A percentile compares a stretch with the other conserved stretches of the same genome.
These are phyloP conservation scores for Gallinago media DNA, from an alignment of 2,113 vertebrate genomes.

Conservation along the genomic window DNA sequence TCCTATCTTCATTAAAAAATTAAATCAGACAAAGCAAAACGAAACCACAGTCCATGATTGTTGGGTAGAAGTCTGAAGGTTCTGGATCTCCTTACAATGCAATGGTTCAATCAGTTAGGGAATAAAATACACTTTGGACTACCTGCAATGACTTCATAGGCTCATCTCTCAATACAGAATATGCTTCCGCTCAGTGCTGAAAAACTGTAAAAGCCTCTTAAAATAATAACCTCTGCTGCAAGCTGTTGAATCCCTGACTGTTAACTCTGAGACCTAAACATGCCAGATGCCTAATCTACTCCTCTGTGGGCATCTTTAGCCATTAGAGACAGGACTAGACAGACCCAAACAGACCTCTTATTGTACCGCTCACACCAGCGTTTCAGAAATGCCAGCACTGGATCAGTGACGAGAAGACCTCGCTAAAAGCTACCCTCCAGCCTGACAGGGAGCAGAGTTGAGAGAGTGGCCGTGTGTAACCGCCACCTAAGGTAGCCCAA, in stretches of 20 bases:
- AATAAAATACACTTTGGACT: neutral
- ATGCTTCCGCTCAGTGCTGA: neutral
- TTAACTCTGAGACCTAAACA: neutral
- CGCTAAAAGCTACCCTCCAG: fast-evolving
- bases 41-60: neutral
- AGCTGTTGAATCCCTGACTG: neutral
- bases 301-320: fast-evolving
- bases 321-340: fast-evolving
- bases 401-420: fast-evolving
- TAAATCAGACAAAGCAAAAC: neutral
- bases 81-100: neutral
- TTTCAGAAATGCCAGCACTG: fast-evolving
- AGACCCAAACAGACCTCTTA: fast-evolving
- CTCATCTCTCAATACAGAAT: neutral
- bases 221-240: neutral
- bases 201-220: neutral
- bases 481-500: neutral
- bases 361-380: fast-evolving
- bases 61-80: neutral
- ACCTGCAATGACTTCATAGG: neutral
- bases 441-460: fast-evolving
- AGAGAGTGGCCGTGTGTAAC: fast-evolving
- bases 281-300: neutral
- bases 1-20: neutral
- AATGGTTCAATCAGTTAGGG: fast-evolving